Conservation (phyloP, 2,888 invertebrate species). For the Plebejus anna region DNA sequence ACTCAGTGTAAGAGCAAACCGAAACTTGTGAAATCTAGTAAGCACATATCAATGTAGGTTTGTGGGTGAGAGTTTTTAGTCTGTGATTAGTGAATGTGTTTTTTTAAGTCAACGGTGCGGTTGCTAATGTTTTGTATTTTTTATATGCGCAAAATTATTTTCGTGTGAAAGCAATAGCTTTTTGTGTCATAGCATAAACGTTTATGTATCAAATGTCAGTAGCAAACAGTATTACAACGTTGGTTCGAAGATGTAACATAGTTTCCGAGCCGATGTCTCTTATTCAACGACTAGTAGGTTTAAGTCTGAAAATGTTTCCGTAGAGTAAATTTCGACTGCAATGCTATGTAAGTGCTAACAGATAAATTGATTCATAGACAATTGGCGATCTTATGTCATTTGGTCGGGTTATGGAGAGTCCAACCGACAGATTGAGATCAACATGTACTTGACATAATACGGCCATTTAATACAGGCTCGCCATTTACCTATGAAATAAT, state of each 20-base stretch:
- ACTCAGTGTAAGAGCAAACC: conserved; percentile 42
- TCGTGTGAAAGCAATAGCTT: conserved; percentile 40
- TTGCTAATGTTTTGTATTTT: conserved; percentile 44
- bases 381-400: neutral
- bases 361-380: neutral
- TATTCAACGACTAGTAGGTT: conserved; percentile 16
- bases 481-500: neutral
- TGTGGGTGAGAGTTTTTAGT: conserved; percentile 55
- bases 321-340: neutral
- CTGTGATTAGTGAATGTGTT: conserved; percentile 71
- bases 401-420: neutral
- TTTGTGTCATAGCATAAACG: conserved; percentile 29
- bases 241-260: conserved; percentile 21
- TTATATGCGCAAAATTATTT: conserved; percentile 39
- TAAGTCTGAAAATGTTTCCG: neutral
- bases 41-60: conserved; percentile 66
- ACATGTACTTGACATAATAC: neutral
- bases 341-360: neutral
- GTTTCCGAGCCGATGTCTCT: conserved; percentile 29
- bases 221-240: conserved; percentile 23
- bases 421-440: neutral
- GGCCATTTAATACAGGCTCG: neutral
- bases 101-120: conserved; percentile 44
- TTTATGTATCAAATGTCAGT: conserved; percentile 22
- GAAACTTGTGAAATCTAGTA: conserved; percentile 44